Conservation (phyloP, 2,888 invertebrate species). For the Tanytarsus gracilentus region DNA sequence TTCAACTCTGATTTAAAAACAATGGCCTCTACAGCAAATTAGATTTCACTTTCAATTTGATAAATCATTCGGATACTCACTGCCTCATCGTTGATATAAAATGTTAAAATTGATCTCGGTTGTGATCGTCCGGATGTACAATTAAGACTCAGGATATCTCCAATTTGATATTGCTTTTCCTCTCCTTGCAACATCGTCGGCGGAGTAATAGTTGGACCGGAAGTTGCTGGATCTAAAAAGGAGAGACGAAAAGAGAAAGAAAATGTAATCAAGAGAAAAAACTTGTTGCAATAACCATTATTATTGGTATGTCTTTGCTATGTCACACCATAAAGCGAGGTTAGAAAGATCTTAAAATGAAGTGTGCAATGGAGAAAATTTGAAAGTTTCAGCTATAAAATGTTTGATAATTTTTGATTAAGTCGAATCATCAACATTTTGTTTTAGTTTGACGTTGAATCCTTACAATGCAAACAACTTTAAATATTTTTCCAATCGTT, state of each 20-base stretch:
- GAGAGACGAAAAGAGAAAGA: not conserved
- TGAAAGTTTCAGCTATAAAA: too few relatives aligned
- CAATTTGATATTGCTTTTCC: conserved; percentile 62
- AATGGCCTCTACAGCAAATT: not conserved
- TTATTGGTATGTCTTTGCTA: not conserved
- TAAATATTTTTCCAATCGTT: too few relatives aligned
- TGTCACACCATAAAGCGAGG: too few relatives aligned
- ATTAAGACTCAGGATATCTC: conserved; percentile 63
- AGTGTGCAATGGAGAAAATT: too few relatives aligned
- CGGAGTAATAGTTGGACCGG: conserved; percentile 64
- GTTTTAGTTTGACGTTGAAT: too few relatives aligned
- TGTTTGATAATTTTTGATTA: too few relatives aligned
- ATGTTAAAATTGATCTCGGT: conserved; percentile 63
- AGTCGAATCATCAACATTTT: too few relatives aligned
- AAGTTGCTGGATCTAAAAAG: conserved; percentile 55
- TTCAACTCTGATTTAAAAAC: not conserved
- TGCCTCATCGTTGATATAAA: conserved; percentile 71
- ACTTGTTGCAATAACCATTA: conserved; percentile 5
- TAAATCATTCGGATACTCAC: too few relatives aligned
- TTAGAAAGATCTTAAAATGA: too few relatives aligned
- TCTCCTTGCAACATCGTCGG: conserved; percentile 49
- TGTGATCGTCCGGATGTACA: conserved; percentile 69
- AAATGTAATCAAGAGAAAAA: not conserved
- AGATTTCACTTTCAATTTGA: too few relatives aligned
- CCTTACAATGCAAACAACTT: not conserved